phyloP scores from a whole-genome alignment of 2,797 vertebrate species.

The Allenopithecus nigroviridis region DNA sequence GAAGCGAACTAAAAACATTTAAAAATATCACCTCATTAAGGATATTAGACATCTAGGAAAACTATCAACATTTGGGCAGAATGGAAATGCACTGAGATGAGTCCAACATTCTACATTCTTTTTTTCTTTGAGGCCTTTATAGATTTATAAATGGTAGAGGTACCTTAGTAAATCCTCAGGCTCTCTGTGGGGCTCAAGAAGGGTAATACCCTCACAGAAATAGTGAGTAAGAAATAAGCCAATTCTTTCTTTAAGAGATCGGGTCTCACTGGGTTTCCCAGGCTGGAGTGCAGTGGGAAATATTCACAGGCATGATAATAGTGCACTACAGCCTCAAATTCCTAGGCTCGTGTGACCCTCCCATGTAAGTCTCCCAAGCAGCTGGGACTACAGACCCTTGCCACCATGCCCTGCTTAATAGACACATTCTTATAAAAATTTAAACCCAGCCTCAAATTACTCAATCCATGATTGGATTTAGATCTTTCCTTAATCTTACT shows the following conservation, averaged over 20 bases:
- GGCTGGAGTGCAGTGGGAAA: neutral
- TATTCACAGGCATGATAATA: neutral
- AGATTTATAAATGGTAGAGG: neutral
- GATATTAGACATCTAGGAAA: neutral
- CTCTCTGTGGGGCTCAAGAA: neutral
- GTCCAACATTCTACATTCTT: neutral
- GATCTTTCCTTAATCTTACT: neutral
- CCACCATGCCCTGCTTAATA: neutral
- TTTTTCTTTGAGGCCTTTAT: neutral
- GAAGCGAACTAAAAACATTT: neutral
- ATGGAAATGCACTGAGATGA: neutral
- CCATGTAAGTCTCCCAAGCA: neutral
- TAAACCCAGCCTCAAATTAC: neutral
- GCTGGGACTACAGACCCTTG: neutral
- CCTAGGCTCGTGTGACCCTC: neutral
- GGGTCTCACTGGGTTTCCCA: neutral
- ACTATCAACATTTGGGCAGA: neutral
- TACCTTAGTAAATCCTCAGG: neutral
- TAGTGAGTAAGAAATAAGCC: neutral
- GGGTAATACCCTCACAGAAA: neutral
- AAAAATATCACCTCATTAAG: neutral
- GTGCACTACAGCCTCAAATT: neutral
- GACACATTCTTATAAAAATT: neutral
- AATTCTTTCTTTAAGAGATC: neutral
- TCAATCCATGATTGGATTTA: neutral